A percentile compares a stretch with the other conserved stretches of the same genome.
phyloP scores from a whole-genome alignment of 2,797 vertebrate genomes.

The Hydrophis major region DNA sequence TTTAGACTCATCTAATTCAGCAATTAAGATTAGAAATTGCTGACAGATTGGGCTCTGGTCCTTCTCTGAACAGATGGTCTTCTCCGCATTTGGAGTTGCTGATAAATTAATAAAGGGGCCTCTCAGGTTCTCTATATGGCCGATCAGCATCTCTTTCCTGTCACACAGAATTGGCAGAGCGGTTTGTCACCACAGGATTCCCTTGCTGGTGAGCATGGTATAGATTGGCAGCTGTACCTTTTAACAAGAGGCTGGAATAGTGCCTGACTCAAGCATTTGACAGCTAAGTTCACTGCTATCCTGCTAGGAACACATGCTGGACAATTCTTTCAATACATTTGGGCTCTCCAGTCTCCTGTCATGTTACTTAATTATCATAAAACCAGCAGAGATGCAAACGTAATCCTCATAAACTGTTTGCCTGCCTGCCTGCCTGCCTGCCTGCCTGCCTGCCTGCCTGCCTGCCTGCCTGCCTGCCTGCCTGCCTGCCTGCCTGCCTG shows the following conservation, averaged over 20 bases:
- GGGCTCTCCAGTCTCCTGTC: not conserved
- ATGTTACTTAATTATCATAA: not conserved
- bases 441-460: not conserved
- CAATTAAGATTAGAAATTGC: constrained; percentile 12
- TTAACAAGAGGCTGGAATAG: not conserved
- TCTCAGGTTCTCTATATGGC: not conserved
- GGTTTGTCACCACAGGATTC: not conserved
- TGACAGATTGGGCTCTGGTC: constrained; percentile 5
- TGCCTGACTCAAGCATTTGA: not conserved
- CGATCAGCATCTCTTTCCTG: not conserved
- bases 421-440: not conserved
- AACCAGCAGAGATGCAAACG: not conserved
- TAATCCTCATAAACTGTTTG: not conserved
- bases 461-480: not conserved
- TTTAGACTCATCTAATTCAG: not conserved
- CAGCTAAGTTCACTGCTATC: not conserved
- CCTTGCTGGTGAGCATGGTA: not conserved
- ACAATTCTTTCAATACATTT: not conserved
- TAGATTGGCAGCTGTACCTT: not conserved
- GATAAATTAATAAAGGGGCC: constrained; percentile 28
- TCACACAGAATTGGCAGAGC: not conserved
- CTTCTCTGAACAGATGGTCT: constrained; percentile 10
- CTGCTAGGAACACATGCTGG: not conserved
- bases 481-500: not conserved
- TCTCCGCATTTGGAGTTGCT: not conserved